Evolutionary conservation across 2,797 vertebrate species (phyloP), one percentile per base, ranked within the genome.

Genomic region (Gambusia yucatana): DNA sequence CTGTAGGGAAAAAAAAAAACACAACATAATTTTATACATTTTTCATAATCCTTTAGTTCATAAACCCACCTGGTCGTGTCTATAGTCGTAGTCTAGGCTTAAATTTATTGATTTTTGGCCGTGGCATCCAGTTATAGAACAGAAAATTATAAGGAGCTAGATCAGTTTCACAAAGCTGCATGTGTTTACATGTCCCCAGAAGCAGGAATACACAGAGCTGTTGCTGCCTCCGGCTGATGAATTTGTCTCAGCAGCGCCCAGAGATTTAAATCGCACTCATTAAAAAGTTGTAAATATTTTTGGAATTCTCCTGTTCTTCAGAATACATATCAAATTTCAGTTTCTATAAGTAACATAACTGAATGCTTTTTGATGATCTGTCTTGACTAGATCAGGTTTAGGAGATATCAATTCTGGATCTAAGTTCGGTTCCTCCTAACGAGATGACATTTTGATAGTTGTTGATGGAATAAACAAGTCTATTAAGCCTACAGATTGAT

Each of bases 1-100:
- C 98, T 99, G 75, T 39, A 90, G 22, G 63, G 76, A 13, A 52
- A 75, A 52, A 16, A 25, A 22, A 20, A 48, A 0, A 20, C 1
- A 33, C 33, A 17, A 5, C 1, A 48, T 7, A 20, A 20, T 65
- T 22, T 5, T 39, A 36, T 61, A 61, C 30, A 17, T 14, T 17
- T 30, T 30, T 61, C 2, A 33, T 7, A 17, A 16, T 61, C 13
- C 6, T 11, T 61, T 61, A 16, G 59, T 33, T 33, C 30, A 13
- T 16, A 33, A 28, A 61, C 30, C 59, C 17, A 36, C 16, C 16
- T 36, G 16, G 7, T 52, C 9, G 50, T 25, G 7, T 52, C 50
- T 52, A 3, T 52, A 52, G 50, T 52, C 7, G 7, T 25, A 52
- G 3, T 50, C 20, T 50, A 50, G 5, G 50, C 2, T 25, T 52